These are phyloP conservation scores for Drosophila affinis DNA, from an alignment of 2,888 invertebrate genomes.

Conservation along the genomic window DNA sequence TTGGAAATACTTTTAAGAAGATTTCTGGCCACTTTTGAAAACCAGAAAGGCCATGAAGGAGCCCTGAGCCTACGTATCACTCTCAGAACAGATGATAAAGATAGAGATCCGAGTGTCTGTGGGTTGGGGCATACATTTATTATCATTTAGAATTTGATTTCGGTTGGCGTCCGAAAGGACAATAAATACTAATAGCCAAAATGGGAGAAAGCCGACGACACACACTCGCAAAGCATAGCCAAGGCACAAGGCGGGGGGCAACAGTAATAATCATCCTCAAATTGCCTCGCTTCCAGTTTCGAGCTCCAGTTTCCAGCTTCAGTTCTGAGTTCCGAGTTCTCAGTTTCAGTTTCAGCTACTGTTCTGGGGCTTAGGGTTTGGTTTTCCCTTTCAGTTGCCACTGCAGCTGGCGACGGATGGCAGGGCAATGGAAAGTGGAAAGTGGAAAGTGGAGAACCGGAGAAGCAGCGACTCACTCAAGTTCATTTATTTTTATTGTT, in stretches of 20 bases:
- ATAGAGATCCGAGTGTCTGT: constrained; percentile 32
- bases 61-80: background rate
- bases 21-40: no score
- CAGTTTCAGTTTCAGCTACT: constrained; percentile 30
- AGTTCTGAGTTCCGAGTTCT: no score
- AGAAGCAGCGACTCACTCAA: constrained; percentile 53
- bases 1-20: no score
- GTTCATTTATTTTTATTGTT: constrained; percentile 81
- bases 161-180: constrained; percentile 19
- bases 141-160: constrained; percentile 42
- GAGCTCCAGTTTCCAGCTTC: background rate
- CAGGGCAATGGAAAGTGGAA: constrained; percentile 13
- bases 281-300: constrained; percentile 56
- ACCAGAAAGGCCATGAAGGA: no score
- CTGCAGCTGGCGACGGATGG: constrained; percentile 22
- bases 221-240: constrained; percentile 25
- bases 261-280: constrained; percentile 69
- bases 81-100: constrained; percentile 9
- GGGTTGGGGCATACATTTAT: constrained; percentile 21
- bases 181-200: constrained; percentile 70
- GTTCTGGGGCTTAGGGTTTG: constrained; percentile 5
- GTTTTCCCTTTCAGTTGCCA: constrained; percentile 5
- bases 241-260: constrained; percentile 14
- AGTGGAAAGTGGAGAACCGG: no score
- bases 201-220: constrained; percentile 47